Conservation (phyloP, 2,888 invertebrate genomes). For the Herminia tarsipennalis region DNA sequence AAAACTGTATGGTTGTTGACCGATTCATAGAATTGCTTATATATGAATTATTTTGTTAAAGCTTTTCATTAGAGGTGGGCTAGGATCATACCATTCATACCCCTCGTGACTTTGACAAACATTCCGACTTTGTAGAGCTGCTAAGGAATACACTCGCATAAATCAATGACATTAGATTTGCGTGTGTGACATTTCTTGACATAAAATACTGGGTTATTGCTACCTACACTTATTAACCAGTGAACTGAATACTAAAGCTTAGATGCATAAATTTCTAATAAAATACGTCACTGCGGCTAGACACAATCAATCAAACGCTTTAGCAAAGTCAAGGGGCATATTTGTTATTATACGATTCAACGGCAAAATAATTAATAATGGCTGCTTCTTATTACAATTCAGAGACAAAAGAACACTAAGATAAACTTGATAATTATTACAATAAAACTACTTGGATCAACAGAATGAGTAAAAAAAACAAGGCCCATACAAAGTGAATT, state of each 20-base stretch:
- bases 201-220: slow-evolving; percentile 1
- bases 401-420: too few species aligned
- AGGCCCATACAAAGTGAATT: too few species aligned
- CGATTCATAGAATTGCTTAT: slow-evolving; percentile 48
- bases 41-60: slow-evolving; percentile 47
- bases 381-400: too few species aligned
- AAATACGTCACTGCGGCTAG: too few species aligned
- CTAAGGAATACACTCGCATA: slow-evolving; percentile 6
- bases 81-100: slow-evolving; percentile 53
- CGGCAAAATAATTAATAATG: too few species aligned
- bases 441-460: too few species aligned
- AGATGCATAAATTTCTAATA: too few species aligned
- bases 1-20: slow-evolving; percentile 47
- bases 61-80: slow-evolving; percentile 40
- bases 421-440: too few species aligned
- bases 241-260: too few species aligned
- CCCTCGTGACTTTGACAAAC: slow-evolving; percentile 59
- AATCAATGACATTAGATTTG: slow-evolving; percentile 15
- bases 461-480: too few species aligned
- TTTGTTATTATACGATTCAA: not conserved
- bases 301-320: not conserved
- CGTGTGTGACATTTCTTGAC: slow-evolving; percentile 3
- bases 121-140: slow-evolving; percentile 40
- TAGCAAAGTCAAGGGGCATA: not conserved
- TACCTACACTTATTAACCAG: not conserved